Percentiles rank a stretch among this genome's conserved stretches.
Conservation (phyloP, 1,140 invertebrate species). For the Bombus breviceps region DNA sequence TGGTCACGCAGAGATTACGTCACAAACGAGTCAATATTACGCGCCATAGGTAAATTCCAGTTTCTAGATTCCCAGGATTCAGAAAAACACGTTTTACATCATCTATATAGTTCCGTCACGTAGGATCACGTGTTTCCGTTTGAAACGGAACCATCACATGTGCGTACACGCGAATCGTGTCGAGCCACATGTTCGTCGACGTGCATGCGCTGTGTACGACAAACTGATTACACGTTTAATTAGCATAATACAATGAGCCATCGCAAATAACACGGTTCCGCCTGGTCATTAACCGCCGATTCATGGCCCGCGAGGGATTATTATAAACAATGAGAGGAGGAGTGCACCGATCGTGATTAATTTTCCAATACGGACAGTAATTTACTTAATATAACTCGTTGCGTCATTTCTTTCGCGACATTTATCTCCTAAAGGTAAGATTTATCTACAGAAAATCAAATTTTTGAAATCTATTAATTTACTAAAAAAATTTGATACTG, state of each 20-base stretch:
- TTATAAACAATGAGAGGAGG: background rate
- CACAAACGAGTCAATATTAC: background rate
- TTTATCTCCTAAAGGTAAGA: background rate
- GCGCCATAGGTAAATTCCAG: background rate
- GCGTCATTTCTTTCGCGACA: background rate
- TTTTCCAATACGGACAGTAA: background rate
- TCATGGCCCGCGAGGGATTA: background rate
- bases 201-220: constrained; percentile 25
- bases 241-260: constrained; percentile 43
- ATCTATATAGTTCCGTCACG: background rate
- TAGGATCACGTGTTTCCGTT: constrained; percentile 16
- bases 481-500: too few relatives aligned
- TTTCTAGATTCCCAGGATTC: background rate
- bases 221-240: constrained; percentile 49
- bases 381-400: background rate
- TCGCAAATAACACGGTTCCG: constrained; percentile 3
- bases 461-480: background rate
- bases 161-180: constrained; percentile 32
- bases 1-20: background rate
- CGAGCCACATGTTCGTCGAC: constrained; percentile 11
- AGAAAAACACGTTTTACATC: background rate
- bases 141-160: constrained; percentile 24
- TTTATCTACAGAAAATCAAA: background rate
- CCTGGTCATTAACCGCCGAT: background rate
- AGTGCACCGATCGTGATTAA: too few relatives aligned